phyloP scores from a whole-genome alignment of 2,113 vertebrate species.

The Amblyopsis rosae region DNA sequence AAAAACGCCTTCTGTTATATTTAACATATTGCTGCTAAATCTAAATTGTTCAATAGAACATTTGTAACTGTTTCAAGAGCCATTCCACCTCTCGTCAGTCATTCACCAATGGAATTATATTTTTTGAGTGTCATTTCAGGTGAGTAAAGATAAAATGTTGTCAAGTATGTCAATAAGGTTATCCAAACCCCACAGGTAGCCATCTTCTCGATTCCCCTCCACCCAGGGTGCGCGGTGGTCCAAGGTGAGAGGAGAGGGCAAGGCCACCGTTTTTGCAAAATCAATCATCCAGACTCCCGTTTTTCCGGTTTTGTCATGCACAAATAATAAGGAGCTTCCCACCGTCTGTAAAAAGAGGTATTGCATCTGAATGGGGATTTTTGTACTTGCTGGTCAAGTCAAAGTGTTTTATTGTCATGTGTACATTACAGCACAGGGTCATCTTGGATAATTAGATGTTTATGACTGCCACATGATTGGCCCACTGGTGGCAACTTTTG shows the following conservation, averaged over 20 bases:
- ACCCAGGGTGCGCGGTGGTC: conserved; percentile 84
- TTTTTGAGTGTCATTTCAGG: conserved; percentile 1
- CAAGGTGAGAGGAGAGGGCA: conserved; percentile 74
- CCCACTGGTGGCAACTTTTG: too few relatives aligned
- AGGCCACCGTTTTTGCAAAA: conserved; percentile 82
- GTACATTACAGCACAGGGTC: background rate
- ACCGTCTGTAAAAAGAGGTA: conserved; percentile 75
- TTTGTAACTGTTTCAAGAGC: background rate
- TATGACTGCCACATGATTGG: too few relatives aligned
- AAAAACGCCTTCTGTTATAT: too few relatives aligned
- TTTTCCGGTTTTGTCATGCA: conserved; percentile 79
- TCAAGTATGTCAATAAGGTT: conserved; percentile 80
- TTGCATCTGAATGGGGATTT: background rate
- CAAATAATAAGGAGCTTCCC: conserved; percentile 86
- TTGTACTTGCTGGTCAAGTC: background rate
- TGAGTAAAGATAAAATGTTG: conserved; percentile 59
- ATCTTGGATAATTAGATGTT: background rate
- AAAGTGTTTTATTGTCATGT: too few relatives aligned
- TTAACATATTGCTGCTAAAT: too few relatives aligned
- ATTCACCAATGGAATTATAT: background rate
- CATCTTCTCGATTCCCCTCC: conserved; percentile 86
- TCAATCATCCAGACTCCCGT: conserved; percentile 91
- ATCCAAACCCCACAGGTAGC: conserved; percentile 88
- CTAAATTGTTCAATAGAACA: background rate
- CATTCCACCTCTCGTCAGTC: background rate